Evolutionary conservation across 2,113 vertebrate species (phyloP).

Genomic region (Ondatra zibethicus): DNA sequence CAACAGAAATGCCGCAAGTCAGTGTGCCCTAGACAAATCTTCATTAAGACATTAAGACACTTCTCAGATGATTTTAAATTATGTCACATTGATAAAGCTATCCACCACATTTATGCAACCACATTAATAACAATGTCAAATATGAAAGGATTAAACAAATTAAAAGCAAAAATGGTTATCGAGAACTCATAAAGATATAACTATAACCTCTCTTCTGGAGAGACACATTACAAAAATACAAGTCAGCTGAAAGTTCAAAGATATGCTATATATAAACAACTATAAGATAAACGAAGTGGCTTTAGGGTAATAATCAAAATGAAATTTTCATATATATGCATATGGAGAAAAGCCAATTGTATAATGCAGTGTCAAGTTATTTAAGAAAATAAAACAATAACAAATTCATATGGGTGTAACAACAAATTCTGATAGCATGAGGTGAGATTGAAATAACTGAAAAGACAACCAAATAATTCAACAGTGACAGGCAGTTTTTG

Average conservation of each 20-base stretch:
- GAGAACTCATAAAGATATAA: background rate
- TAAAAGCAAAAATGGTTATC: background rate
- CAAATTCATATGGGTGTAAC: background rate
- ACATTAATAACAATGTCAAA: background rate
- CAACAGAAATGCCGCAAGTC: background rate
- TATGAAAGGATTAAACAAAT: background rate
- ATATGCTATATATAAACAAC: background rate
- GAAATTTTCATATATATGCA: background rate
- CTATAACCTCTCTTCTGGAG: background rate
- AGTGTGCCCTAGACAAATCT: background rate
- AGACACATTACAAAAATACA: background rate
- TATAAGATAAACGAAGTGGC: background rate
- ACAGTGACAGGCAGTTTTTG: background rate
- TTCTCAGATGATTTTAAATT: background rate
- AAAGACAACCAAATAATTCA: background rate
- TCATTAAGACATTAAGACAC: background rate
- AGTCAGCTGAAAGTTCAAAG: background rate
- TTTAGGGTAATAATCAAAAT: background rate
- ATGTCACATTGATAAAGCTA: background rate
- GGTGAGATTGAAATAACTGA: background rate
- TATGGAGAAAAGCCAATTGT: background rate
- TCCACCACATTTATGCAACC: background rate
- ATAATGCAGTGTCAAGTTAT: background rate
- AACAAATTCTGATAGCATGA: background rate
- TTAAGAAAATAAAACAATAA: background rate